Conservation (phyloP, 2,888 invertebrate genomes). For the Meloe dianella region DNA sequence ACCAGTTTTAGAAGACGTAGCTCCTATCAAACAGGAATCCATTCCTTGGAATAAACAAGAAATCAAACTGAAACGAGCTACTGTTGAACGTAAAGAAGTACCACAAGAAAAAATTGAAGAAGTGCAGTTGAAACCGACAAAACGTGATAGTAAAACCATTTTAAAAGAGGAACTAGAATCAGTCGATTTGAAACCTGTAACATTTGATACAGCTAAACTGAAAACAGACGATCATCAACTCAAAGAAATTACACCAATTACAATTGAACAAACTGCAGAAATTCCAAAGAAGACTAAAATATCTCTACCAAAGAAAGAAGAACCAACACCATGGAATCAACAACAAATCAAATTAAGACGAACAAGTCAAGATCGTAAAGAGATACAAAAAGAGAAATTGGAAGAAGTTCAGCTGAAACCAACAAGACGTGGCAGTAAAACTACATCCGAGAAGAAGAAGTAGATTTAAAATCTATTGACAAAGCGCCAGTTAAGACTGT, state of each 20-base stretch:
- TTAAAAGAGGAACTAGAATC: slow-evolving; percentile 46
- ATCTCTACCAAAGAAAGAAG: slow-evolving; percentile 57
- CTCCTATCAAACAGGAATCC: slow-evolving; percentile 28
- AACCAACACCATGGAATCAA: slow-evolving; percentile 62
- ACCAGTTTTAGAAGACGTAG: slow-evolving; percentile 20
- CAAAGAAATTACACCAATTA: slow-evolving; percentile 41
- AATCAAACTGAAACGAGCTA: slow-evolving; percentile 60
- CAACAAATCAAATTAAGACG: slow-evolving; percentile 33
- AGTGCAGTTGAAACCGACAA: slow-evolving; percentile 31
- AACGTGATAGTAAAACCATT: slow-evolving; percentile 41
- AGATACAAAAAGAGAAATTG: slow-evolving; percentile 52
- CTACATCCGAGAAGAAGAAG: slow-evolving; percentile 21
- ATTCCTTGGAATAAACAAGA: slow-evolving; percentile 61
- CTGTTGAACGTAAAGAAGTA: slow-evolving; percentile 38
- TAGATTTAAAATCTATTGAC: slow-evolving; percentile 26
- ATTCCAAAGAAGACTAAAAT: slow-evolving; percentile 10
- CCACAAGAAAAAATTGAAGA: slow-evolving; percentile 33
- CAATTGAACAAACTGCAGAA: slow-evolving; percentile 43
- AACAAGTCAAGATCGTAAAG: slow-evolving; percentile 48
- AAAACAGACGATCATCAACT: slow-evolving; percentile 19
- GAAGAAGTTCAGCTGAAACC: slow-evolving; percentile 62
- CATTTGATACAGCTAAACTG: slow-evolving; percentile 21
- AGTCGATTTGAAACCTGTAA: slow-evolving; percentile 42
- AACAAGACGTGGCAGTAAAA: slow-evolving; percentile 22
- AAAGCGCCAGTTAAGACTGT: not conserved